Conservation (phyloP, 35 echinoderm and acorn worm genomes). For the Ophioderma brevispina region DNA sequence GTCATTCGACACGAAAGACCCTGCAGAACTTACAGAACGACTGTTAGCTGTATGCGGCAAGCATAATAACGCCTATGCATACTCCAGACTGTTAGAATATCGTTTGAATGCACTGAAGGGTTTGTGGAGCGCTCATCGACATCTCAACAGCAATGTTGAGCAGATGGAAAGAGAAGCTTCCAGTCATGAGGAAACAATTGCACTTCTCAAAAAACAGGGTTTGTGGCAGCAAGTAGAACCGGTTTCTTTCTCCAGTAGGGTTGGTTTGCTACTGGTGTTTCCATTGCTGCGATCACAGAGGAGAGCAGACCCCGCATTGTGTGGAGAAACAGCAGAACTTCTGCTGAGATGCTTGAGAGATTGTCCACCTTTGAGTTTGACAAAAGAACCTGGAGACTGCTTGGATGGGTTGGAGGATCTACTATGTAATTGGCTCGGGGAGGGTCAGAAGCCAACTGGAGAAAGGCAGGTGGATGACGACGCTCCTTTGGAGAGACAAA, state of each 20-base stretch:
- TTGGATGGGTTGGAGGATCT: constrained; percentile 72
- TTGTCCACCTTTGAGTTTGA: constrained; percentile 73
- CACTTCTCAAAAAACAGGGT: constrained; percentile 71
- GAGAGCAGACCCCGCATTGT: constrained; percentile 57
- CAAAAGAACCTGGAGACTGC: constrained; percentile 80
- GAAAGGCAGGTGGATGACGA: constrained; percentile 9
- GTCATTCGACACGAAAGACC: constrained; percentile 81
- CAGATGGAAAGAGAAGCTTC: constrained; percentile 76
- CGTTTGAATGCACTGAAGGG: constrained; percentile 78
- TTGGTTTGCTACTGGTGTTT: constrained; percentile 70
- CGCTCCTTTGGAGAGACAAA: not conserved
- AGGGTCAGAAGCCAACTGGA: constrained; percentile 16
- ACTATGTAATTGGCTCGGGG: constrained; percentile 70
- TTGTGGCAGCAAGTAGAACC: constrained; percentile 71
- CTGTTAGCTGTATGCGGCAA: constrained; percentile 71
- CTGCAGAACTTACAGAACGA: constrained; percentile 67
- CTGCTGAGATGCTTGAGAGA: constrained; percentile 68
- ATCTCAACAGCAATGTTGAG: constrained; percentile 59
- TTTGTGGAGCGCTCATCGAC: constrained; percentile 72
- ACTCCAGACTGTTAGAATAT: constrained; percentile 77
- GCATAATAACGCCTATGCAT: constrained; percentile 71
- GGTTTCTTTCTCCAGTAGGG: constrained; percentile 65
- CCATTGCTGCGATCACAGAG: constrained; percentile 78
- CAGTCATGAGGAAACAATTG: constrained; percentile 60
- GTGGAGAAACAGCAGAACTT: constrained; percentile 65